Evolutionary conservation across 2,888 invertebrate genomes (phyloP), one percentile per base, ranked within the genome.

Genomic region (Ischnus inquisitorius): DNA sequence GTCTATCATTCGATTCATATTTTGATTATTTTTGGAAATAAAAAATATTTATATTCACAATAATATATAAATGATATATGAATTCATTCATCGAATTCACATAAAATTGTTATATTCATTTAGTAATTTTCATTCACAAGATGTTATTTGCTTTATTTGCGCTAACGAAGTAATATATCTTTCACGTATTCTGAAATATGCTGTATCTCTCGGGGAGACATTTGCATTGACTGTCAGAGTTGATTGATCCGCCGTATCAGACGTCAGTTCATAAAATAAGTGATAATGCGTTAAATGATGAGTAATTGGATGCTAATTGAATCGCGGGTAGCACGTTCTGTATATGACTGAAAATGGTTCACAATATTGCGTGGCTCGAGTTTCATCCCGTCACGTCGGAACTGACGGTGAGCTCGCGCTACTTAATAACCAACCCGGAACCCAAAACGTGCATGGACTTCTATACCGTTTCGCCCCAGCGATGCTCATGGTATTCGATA

Each of bases 401-500:
- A 6, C 10, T 16, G 51, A 51, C 51, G 19, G 6, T 51, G 16
- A 62, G 19, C 34, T 62, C 4, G 28, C 6, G 34, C 28, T 12
- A n/a, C 28, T 28, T n/a, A 62, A 62, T 28, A 34, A 62, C n/a
- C 28, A n/a, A 28, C 28, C 28, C n/a, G n/a, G n/a, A 62, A 54
- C n/a, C 8, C 16, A 8, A 8, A 51, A 51, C 51, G 51, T 51
- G 51, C 16, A 6, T 6, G 19, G 51, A 51, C 16, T 51, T 6
- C 51, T 0, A 16, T n/a, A 62, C 16, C 16, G 34, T n/a, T 8
- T 34, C 34, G 4, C 19, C 2, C 2, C 6, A 1, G 16, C 19
- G 51, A 51, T 16, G 8, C 16, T 4, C n/a, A 0, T n/a, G 16
- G n/a, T n/a, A 68, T 46, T n/a, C 67, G 46, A 68, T 48, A 48